Base-by-base conservation (phyloP, 2,113 vertebrate genomes). In the Scolopax mira region DNA sequence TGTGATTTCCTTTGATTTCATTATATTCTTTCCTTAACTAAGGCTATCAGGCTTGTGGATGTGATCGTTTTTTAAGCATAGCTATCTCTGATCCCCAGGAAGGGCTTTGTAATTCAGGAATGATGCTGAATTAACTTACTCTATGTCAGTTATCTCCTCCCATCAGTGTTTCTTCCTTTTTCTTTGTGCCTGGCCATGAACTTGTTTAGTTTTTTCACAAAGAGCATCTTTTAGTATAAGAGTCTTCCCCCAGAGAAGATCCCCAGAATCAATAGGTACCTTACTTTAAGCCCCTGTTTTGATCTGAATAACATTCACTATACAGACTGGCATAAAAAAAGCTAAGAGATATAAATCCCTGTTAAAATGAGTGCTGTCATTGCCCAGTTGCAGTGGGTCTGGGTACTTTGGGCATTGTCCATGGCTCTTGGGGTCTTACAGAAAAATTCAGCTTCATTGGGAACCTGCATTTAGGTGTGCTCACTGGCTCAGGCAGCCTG, bases 341-440 rank as follows among this genome's bases (percentile, higher is more conserved):
- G 17, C 7, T 13, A 48, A 31, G 14, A 77, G 9, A 33, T 37
- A 4, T 7, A 69, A 79, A 27, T 41, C 21, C 16, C 11, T 72
- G 31, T 35, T 66, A 33, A 72, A 85, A 10, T 22, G 9, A 49
- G 23, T 54, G 23, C 31, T 67, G 46, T 49, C 3, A 13, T 6
- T 55, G 44, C 33, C 46, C 55, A 70, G 13, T 12, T n/a, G 35
- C 49, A 54, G 41, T 11, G 22, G 21, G 18, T 65, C 61, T 87
- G 61, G 57, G 30, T 39, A n/a, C 37, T 85, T 85, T 24, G 14
- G 49, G 13, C 18, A 27, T 7, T 9, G 8, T 69, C 61, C 13
- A n/a, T 0, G 2, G 35, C 19, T 55, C 48, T 39, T 18, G 5
- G 21, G 17, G 11, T 33, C 52, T 74, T 60, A 8, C 0, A 0